These are phyloP conservation scores for Lagenorhynchus albirostris DNA, from an alignment of 2,113 vertebrate genomes.

Conservation along the genomic window DNA sequence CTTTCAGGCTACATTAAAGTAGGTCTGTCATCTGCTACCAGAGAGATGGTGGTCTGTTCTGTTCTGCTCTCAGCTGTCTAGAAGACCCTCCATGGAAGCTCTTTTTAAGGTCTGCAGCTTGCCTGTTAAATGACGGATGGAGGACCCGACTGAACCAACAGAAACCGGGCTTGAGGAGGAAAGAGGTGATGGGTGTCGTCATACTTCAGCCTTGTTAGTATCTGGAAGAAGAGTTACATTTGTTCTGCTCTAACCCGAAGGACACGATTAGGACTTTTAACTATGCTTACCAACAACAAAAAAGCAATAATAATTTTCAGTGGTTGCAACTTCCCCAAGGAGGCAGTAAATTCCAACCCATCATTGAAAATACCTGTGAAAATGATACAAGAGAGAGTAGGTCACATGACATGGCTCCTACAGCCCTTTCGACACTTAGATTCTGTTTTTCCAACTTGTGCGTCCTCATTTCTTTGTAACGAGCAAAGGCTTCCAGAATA, in stretches of 20 bases:
- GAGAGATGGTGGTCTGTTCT: neutral
- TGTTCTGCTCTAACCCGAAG: neutral
- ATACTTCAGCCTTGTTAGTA: neutral
- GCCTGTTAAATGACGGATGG: neutral
- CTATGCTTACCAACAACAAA: neutral
- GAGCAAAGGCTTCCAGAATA: neutral
- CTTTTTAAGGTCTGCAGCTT: neutral
- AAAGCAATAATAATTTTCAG: neutral
- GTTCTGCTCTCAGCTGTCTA: neutral
- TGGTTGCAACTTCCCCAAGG: neutral
- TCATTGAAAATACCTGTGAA: neutral
- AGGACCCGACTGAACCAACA: neutral
- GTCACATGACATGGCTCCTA: neutral
- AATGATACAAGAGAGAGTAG: neutral
- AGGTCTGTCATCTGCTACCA: neutral
- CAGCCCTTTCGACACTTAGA: neutral
- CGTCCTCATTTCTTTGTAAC: neutral
- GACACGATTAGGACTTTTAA: neutral
- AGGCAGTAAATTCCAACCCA: neutral
- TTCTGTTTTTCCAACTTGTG: neutral
- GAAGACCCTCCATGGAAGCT: neutral
- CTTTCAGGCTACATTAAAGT: neutral
- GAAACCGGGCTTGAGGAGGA: neutral
- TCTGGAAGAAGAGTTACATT: neutral
- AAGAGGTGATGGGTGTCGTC: neutral